phyloP scores from a whole-genome alignment of 1,140 invertebrate species.

The Temnothorax curvispinosus region DNA sequence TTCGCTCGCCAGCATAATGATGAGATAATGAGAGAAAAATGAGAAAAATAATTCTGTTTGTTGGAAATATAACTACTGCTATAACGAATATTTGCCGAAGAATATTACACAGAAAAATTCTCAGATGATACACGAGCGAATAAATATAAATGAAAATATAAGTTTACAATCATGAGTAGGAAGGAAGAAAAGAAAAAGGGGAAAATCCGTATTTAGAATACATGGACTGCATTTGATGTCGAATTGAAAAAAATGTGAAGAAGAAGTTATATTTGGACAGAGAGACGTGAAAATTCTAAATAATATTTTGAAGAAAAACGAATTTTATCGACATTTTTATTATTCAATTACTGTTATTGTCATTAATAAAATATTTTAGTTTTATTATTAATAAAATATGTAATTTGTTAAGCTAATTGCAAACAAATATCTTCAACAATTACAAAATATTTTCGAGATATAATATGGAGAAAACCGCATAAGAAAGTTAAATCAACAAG shows the following conservation, averaged over 20 bases:
- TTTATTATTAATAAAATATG: background rate
- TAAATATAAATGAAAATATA: background rate
- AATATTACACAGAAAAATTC: background rate
- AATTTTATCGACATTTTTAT: background rate
- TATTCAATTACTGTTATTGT: background rate
- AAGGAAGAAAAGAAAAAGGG: background rate
- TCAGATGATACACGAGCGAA: background rate
- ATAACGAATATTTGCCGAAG: background rate
- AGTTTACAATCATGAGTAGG: background rate
- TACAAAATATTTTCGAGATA: background rate
- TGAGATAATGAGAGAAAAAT: background rate
- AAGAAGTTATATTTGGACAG: background rate
- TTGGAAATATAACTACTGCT: no score
- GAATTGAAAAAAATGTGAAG: background rate
- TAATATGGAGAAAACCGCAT: background rate
- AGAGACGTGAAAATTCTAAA: background rate
- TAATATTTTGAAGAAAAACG: background rate
- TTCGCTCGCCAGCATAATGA: background rate
- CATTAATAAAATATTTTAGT: background rate
- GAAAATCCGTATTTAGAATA: background rate
- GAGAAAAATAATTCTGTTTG: background rate
- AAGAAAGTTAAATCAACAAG: constrained; percentile 15
- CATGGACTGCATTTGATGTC: background rate
- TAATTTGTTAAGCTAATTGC: background rate
- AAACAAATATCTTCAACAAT: background rate